phyloP scores from a whole-genome alignment of 2,113 vertebrate genomes.

The Phyllostomus discolor region DNA sequence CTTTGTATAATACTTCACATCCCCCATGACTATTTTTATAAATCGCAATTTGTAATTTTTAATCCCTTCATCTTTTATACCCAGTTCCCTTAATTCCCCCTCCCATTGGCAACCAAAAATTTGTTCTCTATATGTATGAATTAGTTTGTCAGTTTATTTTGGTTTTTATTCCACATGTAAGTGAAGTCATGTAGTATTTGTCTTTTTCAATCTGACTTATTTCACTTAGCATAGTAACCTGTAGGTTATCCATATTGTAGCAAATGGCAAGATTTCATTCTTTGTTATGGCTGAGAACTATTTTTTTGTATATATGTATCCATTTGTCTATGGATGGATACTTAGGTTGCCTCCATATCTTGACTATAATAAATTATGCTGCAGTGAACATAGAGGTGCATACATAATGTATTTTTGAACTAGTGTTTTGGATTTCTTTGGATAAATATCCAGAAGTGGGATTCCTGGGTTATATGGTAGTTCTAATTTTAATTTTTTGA shows the following conservation, averaged over 20 bases:
- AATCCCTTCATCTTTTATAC: not conserved
- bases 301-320: not conserved
- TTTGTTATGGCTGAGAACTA: not conserved
- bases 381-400: not conserved
- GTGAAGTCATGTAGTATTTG: no score
- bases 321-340: not conserved
- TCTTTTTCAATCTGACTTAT: no score
- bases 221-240: no score
- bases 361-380: not conserved
- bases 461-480: not conserved
- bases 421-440: not conserved
- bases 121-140: not conserved
- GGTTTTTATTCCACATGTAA: no score
- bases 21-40: not conserved
- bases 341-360: not conserved
- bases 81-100: no score
- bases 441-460: not conserved
- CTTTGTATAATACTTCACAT: not conserved
- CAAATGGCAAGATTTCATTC: not conserved
- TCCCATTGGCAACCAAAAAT: not conserved
- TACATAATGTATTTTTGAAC: no score
- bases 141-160: not conserved
- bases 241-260: not conserved
- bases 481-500: not conserved
- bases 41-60: not conserved